Evolutionary conservation across 2,113 vertebrate species (phyloP), one percentile per base, ranked within the genome.

Genomic region (Peromyscus leucopus): DNA sequence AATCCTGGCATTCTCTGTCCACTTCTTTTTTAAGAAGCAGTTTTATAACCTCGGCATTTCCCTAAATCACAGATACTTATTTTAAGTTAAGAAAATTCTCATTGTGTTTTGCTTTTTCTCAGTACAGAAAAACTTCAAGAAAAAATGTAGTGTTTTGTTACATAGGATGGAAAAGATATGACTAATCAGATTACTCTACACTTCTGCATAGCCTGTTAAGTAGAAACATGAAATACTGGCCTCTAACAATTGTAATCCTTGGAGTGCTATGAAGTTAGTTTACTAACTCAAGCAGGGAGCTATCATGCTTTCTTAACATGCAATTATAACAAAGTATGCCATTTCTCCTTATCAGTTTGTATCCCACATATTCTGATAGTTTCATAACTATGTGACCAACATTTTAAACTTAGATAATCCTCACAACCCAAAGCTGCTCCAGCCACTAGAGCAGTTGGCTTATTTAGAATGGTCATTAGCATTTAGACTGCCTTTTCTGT

Each of bases 21-120:
- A 96, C 98, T 88, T 98, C 97, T 96, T 98, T 96, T 2, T 94
- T 92, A 42, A 98, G 98, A 51, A 99, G 96, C 46, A 98, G 91
- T 39, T 96, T 96, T 91, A 99, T 98, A 72, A 99, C 98, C 22
- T 99, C 99, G 31, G 97, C 94, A 95, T 98, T 98, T 95, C 98
- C 99, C 99, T 99, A 90, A 93, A 97, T 98, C 31, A 98, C 74
- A 90, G 75, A 80, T 24, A 95, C 85, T 67, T 85, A 94, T 90
- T 93, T 89, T 96, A 91, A 97, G 94, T 33, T 76, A 96, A 78
- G 11, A 71, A 84, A 97, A 86, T 91, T 87, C 63, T 74, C 46
- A 92, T 10, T 89, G 39, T n/a, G 55, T 8, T 82, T 36, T 75
- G 0, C 51, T 67, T 67, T 51, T 61, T 86, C 24, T 97, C 93